Evolutionary conservation across 2,797 vertebrate species (phyloP).

Genomic region (Muraenolepis orangiensis): DNA sequence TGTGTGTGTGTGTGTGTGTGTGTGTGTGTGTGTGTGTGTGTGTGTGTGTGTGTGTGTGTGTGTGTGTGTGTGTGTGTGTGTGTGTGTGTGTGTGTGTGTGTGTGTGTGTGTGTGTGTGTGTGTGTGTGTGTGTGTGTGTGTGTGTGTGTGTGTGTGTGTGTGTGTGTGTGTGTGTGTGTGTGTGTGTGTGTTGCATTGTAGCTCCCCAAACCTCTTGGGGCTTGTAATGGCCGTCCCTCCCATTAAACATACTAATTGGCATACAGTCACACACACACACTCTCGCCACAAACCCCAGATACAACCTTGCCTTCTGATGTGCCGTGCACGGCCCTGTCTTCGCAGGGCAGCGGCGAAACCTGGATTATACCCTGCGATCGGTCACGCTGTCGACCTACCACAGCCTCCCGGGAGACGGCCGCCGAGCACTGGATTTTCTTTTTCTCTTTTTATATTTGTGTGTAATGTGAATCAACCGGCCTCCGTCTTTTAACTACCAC

Average conservation of each 20-base stretch:
- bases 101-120: no score
- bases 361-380: constrained; percentile 11
- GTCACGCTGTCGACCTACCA: constrained; percentile 22
- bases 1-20: no score
- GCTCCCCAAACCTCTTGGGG: neutral
- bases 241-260: neutral
- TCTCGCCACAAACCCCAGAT: neutral
- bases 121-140: no score
- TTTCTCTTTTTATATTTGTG: constrained; percentile 33
- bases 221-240: neutral
- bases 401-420: constrained; percentile 11
- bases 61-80: no score
- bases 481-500: constrained; percentile 24
- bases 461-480: constrained; percentile 39
- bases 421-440: constrained; percentile 9
- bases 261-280: neutral
- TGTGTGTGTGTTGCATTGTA: neutral
- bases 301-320: neutral
- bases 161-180: no score
- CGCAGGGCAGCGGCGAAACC: constrained; percentile 16
- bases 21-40: no score
- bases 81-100: no score
- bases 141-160: no score
- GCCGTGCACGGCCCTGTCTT: constrained; percentile 6
- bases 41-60: no score